Evolutionary conservation across 1,140 invertebrate genomes (phyloP).

Genomic region (Cylas formicarius): DNA sequence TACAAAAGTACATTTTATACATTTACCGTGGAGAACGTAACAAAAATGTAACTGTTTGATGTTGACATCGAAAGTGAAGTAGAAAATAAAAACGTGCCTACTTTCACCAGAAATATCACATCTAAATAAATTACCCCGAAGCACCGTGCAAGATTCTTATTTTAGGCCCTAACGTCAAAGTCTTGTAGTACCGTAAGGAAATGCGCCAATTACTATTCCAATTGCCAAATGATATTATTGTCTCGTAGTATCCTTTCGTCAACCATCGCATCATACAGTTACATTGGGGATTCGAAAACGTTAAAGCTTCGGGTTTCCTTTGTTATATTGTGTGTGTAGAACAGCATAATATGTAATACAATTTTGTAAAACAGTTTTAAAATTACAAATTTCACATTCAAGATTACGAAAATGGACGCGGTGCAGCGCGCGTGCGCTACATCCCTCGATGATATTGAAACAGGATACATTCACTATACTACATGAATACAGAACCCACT

Average conservation of each 20-base stretch:
- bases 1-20: conserved; percentile 4
- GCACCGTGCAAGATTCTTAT: no score
- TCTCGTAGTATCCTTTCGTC: no score
- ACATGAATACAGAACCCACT: conserved; percentile 11
- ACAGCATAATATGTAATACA: conserved; percentile 14
- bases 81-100: no score
- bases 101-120: no score
- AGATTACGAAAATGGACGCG: conserved; percentile 19
- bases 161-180: no score
- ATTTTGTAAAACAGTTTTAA: conserved; percentile 11
- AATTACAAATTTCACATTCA: conserved; percentile 17
- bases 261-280: conserved; percentile 18
- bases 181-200: no score
- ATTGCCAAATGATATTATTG: no score
- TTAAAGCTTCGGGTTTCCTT: conserved; percentile 22
- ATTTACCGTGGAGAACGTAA: no score
- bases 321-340: conserved; percentile 22
- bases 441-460: conserved; percentile 38
- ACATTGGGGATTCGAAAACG: conserved; percentile 21
- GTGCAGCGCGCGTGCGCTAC: neutral
- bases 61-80: no score
- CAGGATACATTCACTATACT: conserved; percentile 36
- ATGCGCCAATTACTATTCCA: no score
- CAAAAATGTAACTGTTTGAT: no score
- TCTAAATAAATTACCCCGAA: no score